Conservation (phyloP, 1,140 invertebrate genomes). For the Pseudomyrmex concolor region DNA sequence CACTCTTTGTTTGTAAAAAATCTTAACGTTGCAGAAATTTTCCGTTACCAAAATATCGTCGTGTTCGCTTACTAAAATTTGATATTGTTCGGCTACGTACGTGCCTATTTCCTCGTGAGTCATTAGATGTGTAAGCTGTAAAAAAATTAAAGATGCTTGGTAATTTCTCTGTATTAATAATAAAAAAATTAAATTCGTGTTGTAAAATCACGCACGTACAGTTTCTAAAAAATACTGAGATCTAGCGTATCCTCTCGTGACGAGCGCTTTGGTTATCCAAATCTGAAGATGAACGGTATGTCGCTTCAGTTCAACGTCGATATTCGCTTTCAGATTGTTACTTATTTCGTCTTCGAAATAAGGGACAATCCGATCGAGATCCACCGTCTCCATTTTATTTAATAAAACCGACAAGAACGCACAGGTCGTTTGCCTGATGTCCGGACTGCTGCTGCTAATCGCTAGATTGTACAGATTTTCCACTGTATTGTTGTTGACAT, state of each 20-base stretch:
- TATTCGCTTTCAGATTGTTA: constrained; percentile 64
- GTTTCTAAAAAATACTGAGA: constrained; percentile 73
- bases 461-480: constrained; percentile 69
- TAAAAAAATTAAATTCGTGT: constrained; percentile 20
- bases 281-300: constrained; percentile 63
- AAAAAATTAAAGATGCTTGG: constrained; percentile 14
- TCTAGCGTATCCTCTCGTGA: constrained; percentile 69
- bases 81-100: constrained; percentile 74
- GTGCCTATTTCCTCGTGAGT: constrained; percentile 76
- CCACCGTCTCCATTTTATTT: constrained; percentile 74
- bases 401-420: constrained; percentile 73
- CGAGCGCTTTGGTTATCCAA: constrained; percentile 76
- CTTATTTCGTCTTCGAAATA: constrained; percentile 67
- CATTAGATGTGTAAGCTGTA: constrained; percentile 76
- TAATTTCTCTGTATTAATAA: too few species aligned
- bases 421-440: constrained; percentile 63
- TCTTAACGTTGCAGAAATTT: constrained; percentile 80
- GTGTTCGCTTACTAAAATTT: constrained; percentile 73
- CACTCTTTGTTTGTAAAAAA: constrained; percentile 88
- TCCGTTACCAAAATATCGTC: constrained; percentile 77
- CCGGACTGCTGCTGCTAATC: constrained; percentile 36
- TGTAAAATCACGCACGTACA: constrained; percentile 60
- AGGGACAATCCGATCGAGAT: constrained; percentile 58
- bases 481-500: constrained; percentile 58
- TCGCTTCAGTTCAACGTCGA: constrained; percentile 61